Evolutionary conservation across 2,797 vertebrate genomes (phyloP), one percentile per base, ranked within the genome.

Genomic region (Siniperca obscura): DNA sequence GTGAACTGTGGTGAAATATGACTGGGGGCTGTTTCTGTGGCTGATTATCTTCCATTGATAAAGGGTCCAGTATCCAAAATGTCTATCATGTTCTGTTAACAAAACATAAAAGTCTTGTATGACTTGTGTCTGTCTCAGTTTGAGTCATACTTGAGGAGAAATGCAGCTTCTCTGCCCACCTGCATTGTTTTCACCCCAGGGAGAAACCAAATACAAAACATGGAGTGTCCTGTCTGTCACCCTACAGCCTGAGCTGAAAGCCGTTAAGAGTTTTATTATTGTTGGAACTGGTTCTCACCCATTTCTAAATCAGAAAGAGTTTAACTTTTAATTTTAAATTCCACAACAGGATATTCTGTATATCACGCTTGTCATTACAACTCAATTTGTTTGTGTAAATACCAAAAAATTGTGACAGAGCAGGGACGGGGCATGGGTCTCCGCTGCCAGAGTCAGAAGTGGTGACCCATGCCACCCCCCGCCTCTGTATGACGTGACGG

Each of bases 81-180:
- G 74, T 83, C 82, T 13, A 30, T 65, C 48, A 7, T 7, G 40
- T 56, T 74, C 75, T 85, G 88, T 94, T 90, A 83, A 85, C 87
- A 81, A 73, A 92, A 93, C 82, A 89, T 0, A 48, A 50, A 60
- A 25, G 14, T 48, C 76, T 52, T 5, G 53, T 72, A 56, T 84
- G 79, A 61, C 74, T 79, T 67, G 61, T 42, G 62, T 72, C 74
- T 56, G 75, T 80, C 76, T 73, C 70, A 16, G 53, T 48, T 52
- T 61, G 75, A 82, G 69, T 82, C 74, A 78, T 12, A 72, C 68
- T 42, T 27, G 14, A 25, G 16, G 46, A 52, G 62, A 76, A 71
- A 59, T 22, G 46, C 46, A 66, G 61, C 66, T 9, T 73, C 36
- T 77, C 74, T 71, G 56, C 27, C 48, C 66, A 74, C 76, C 61